Base-by-base conservation (phyloP, 2,888 invertebrate genomes). In the Archips xylosteana region DNA sequence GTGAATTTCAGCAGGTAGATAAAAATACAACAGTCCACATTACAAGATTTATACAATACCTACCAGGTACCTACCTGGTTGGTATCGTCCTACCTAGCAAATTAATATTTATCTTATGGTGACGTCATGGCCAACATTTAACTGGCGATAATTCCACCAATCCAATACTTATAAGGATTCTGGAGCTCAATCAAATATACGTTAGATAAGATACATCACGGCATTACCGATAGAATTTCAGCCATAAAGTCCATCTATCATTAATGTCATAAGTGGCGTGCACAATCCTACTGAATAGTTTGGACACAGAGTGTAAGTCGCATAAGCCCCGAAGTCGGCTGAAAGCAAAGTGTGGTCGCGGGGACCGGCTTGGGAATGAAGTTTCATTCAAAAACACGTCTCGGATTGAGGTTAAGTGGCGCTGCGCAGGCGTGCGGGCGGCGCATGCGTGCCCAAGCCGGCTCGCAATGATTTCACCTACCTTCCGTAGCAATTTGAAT, bases 381-480 rank as follows among this genome's bases (percentile, higher is more conserved):
- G 88, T 91, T 92, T 93, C 92, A 93, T 94, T 94, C 92, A 93
- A 94, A 89, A 94, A 94, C 91, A 92, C 88, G 91, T 88, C 88
- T 88, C 85, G 86, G 87, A 92, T 92, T 92, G 92, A 92, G 93
- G 93, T 92, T 93, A 92, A 89, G 90, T 89, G 86, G 78, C 75
- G 74, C 79, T 85, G 92, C 94, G 94, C 93, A 91, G 83, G 92
- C 92, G 93, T 86, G 85, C 45, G 64, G n/a, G 5, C 60, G 79
- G 85, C 91, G 89, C 92, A 86, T 85, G 92, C 93, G 91, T 82
- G 57, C 39, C n/a, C 49, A 70, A 51, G 74, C 62, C 79, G 80
- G 78, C 83, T 82, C 86, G 91, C 93, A 94, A 94, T 92, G 92
- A 94, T 93, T 93, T 91, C 91, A 88, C 84, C 86, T 88, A 89